phyloP scores from a whole-genome alignment of 2,797 vertebrate genomes.

The Coendou prehensilis region DNA sequence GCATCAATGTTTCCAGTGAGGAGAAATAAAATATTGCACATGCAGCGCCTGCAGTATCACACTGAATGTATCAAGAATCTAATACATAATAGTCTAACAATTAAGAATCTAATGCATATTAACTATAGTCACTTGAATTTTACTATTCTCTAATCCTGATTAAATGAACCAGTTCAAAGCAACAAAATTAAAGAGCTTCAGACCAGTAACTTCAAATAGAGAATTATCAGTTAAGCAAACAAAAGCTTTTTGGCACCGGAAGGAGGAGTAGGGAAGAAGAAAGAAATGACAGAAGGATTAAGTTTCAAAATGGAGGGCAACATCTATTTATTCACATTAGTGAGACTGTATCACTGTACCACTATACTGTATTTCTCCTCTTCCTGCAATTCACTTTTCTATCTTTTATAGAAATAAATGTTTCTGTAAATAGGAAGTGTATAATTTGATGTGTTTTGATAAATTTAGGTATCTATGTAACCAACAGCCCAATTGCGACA shows the following conservation, averaged over 20 bases:
- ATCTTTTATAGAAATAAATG: background rate
- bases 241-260: background rate
- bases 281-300: background rate
- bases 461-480: background rate
- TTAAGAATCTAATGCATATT: slow-evolving; percentile 16
- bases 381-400: background rate
- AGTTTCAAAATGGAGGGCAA: background rate
- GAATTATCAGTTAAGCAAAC: background rate
- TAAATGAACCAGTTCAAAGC: background rate
- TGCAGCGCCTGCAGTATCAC: background rate
- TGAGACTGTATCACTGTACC: background rate
- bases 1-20: background rate
- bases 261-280: background rate
- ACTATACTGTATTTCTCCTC: background rate
- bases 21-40: background rate
- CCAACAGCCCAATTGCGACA: background rate
- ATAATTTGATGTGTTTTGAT: background rate
- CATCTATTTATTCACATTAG: background rate
- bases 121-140: background rate
- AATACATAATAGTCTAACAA: background rate
- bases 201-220: background rate
- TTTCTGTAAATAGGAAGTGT: background rate
- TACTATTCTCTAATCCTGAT: background rate
- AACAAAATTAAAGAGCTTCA: background rate
- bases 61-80: background rate